Evolutionary conservation across 2,113 vertebrate genomes (phyloP), one percentile per base, ranked within the genome.

Genomic region (Egretta garzetta): DNA sequence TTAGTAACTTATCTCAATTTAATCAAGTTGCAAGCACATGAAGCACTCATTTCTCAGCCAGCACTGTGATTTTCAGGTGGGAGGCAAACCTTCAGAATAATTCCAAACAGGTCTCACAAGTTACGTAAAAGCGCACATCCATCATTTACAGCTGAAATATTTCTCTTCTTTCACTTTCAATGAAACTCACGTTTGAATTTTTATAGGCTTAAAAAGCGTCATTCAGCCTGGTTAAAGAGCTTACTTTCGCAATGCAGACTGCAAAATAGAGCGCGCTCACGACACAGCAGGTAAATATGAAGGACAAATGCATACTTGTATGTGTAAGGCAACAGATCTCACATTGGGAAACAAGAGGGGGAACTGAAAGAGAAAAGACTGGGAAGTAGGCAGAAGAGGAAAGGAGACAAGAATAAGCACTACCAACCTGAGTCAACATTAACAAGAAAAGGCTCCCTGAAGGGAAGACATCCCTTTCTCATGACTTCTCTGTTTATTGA

Each of bases 401-500:
- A 96, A 93, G 62, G 33, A 90, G 90, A 95, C 86, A 90, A 96
- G 93, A 97, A 94, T 93, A 96, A 97, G 94, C 80, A 85, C 88
- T 90, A 94, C 94, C 91, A 96, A 96, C 94, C 84, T 97, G 96
- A 97, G 96, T 97, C 97, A 97, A 98, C 97, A 97, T 91, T 94
- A 96, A 91, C 80, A 90, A 97, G 96, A 96, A 97, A 96, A 92
- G 95, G 63, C 92, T 96, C 97, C 97, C 93, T 94, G 94, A 90
- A 96, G 97, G 81, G 94, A 97, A 97, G 96, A 96, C 90, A 93
- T 96, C 95, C 92, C 75, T 97, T 97, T 97, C 97, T 97, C 97
- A 97, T 90, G 97, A 96, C 97, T 98, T 96, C 91, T 97, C 93
- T 97, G 95, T 97, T 97, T 98, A 96, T 97, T 97, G 96, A 97